Evolutionary conservation across 2,888 invertebrate genomes (phyloP).

Genomic region (Glaucopsyche alexis): DNA sequence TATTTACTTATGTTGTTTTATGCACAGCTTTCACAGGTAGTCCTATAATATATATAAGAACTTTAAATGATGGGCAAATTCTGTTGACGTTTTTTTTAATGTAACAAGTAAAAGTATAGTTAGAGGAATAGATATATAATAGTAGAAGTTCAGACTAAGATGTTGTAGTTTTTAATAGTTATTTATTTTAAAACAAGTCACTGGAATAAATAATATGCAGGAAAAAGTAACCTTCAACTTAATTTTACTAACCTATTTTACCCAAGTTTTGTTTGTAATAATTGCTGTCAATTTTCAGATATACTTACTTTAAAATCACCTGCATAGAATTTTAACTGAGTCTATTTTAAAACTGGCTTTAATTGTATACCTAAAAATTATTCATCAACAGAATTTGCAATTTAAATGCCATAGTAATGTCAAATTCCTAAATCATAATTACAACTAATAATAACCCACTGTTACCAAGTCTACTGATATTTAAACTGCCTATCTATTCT

Average conservation of each 20-base stretch:
- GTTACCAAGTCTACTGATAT: slow-evolving; percentile 25
- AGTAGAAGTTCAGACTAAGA: not conserved
- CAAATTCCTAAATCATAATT: slow-evolving; percentile 14
- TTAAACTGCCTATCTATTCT: slow-evolving; percentile 18
- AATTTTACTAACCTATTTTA: no score
- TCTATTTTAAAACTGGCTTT: not conserved
- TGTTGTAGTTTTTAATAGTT: not conserved
- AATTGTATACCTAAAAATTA: not conserved
- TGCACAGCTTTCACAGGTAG: slow-evolving; percentile 3
- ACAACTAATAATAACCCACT: slow-evolving; percentile 26
- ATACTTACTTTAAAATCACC: not conserved
- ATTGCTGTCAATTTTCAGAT: not conserved
- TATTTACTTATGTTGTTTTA: not conserved
- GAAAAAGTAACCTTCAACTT: no score
- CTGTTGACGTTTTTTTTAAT: not conserved
- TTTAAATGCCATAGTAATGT: slow-evolving; percentile 18
- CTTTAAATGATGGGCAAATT: not conserved
- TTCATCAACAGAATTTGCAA: slow-evolving; percentile 18
- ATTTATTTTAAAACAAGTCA: no score
- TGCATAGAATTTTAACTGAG: not conserved
- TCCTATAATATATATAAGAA: not conserved
- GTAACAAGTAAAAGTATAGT: not conserved
- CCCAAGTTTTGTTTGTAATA: not conserved
- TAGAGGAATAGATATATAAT: not conserved
- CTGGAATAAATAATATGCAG: no score